A percentile compares a stretch with the other conserved stretches of the same genome.
Evolutionary conservation across 2,888 invertebrate genomes (phyloP).

Genomic region (Agrotis puta): DNA sequence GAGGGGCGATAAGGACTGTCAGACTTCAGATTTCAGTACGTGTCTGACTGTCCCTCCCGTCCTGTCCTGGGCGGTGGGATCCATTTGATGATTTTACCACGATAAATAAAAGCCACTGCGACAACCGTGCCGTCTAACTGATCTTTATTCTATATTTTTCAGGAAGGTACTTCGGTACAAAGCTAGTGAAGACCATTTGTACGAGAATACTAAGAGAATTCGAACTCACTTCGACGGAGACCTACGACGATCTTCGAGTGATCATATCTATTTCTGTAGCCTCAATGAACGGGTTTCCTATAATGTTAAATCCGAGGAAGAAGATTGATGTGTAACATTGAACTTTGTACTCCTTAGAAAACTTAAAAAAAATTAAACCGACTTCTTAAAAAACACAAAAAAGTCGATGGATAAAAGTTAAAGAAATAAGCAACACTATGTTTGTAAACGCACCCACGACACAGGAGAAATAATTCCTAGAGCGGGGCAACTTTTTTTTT

Average conservation of each 20-base stretch:
- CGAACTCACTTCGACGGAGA: conserved; percentile 71
- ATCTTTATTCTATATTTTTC: conserved; percentile 58
- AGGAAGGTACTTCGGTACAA: conserved; percentile 82
- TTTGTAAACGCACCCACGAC: neutral
- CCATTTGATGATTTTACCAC: too few species aligned
- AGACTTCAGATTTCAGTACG: too few species aligned
- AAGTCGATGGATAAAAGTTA: too few species aligned
- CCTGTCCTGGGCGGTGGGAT: too few species aligned
- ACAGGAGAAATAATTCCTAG: neutral
- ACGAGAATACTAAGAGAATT: conserved; percentile 76
- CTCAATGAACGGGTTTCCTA: conserved; percentile 75
- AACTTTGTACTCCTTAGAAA: neutral
- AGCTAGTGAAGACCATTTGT: conserved; percentile 80
- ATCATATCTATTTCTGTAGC: conserved; percentile 78
- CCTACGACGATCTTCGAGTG: conserved; percentile 76
- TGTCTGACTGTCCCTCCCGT: too few species aligned
- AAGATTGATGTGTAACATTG: too few species aligned
- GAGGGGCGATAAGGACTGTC: too few species aligned
- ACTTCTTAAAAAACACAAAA: too few species aligned
- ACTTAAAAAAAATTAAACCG: neutral
- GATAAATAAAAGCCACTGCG: too few species aligned
- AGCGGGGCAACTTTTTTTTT: neutral
- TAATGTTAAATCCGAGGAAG: conserved; percentile 73
- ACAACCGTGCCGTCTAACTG: too few species aligned
- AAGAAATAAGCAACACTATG: neutral